These are phyloP conservation scores for Pagetopsis macropterus DNA, from an alignment of 2,797 vertebrate species.

Conservation along the genomic window DNA sequence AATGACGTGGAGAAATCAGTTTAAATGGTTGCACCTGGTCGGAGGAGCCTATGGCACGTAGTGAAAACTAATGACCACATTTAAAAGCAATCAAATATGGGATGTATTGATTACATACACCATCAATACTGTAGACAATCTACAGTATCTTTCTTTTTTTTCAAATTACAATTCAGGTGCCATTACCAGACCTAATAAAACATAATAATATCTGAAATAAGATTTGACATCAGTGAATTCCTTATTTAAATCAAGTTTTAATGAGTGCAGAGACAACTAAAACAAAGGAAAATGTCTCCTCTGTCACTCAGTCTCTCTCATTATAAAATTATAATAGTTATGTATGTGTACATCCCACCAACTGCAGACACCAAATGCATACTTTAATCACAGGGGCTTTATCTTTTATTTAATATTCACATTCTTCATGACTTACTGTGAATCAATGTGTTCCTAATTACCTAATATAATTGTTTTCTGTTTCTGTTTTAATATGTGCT, in stretches of 20 bases:
- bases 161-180: neutral
- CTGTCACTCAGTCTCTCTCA: neutral
- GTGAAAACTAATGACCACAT: neutral
- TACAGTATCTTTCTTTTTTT: too few relatives aligned
- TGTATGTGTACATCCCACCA: too few relatives aligned
- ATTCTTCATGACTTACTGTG: too few relatives aligned
- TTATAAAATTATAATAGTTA: neutral
- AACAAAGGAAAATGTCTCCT: neutral
- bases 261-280: too few relatives aligned
- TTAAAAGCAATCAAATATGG: too few relatives aligned
- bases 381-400: too few relatives aligned
- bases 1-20: slow-evolving; percentile 5
- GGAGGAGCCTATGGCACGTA: neutral
- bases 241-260: neutral
- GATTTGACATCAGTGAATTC: neutral
- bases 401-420: too few relatives aligned
- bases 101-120: neutral
- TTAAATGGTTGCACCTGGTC: slow-evolving; percentile 57
- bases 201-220: neutral
- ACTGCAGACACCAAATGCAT: too few relatives aligned
- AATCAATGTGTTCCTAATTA: too few relatives aligned
- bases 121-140: neutral
- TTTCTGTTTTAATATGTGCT: too few relatives aligned
- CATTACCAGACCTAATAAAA: neutral
- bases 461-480: too few relatives aligned